These are phyloP conservation scores for Heterodera filipjevi DNA, from an alignment of 2,888 invertebrate genomes.

Conservation along the genomic window DNA sequence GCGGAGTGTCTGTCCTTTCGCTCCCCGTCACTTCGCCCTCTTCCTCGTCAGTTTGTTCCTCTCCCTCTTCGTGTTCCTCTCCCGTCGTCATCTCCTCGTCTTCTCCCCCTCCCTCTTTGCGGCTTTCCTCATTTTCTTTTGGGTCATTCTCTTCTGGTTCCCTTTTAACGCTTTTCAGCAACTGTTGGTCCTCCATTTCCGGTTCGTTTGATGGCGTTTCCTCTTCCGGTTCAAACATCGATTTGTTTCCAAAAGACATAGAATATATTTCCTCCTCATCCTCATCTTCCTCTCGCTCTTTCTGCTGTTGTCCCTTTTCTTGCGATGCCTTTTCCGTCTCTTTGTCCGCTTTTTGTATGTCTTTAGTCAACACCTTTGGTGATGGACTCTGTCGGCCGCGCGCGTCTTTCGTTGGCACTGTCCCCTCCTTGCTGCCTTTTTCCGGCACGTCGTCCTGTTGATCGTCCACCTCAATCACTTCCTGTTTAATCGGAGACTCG, in stretches of 20 bases:
- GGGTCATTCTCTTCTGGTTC: neutral
- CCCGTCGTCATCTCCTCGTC: neutral
- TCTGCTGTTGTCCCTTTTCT: neutral
- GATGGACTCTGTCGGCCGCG: neutral
- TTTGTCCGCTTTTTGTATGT: neutral
- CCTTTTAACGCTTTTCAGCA: neutral
- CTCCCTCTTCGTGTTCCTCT: neutral
- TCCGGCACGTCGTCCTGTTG: neutral
- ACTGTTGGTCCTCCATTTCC: neutral
- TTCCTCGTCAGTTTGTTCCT: neutral
- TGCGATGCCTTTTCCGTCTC: neutral
- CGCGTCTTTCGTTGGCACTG: neutral
- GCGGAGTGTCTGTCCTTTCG: neutral
- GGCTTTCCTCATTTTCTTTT: neutral
- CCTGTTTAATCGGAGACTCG: neutral
- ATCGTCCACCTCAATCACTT: neutral
- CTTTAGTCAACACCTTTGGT: neutral
- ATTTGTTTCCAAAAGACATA: neutral
- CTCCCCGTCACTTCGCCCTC: neutral
- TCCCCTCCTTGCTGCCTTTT: neutral
- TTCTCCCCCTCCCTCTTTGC: neutral
- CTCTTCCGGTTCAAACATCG: neutral
- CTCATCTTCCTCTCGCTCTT: neutral
- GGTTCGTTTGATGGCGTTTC: neutral
- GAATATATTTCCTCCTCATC: neutral